Evolutionary conservation across 2,888 invertebrate genomes (phyloP).

Genomic region (Autographa pulchrina): DNA sequence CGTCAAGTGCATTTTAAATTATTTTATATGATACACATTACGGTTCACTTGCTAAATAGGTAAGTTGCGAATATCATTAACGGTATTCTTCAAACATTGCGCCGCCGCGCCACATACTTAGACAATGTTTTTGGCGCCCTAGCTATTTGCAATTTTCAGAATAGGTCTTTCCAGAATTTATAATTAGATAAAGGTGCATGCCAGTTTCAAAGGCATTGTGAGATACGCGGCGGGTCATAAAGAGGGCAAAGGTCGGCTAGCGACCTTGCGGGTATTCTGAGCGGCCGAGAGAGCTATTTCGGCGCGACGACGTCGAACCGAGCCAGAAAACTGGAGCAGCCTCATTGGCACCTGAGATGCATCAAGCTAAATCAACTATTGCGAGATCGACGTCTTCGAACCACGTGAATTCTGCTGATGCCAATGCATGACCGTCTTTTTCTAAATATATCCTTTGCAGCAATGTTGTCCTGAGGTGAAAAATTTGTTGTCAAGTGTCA

Average conservation of each 20-base stretch:
- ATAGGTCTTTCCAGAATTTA: constrained; percentile 54
- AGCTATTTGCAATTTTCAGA: constrained; percentile 36
- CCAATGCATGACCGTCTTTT: constrained; percentile 34
- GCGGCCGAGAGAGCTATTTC: constrained; percentile 80
- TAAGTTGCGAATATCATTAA: constrained; percentile 41
- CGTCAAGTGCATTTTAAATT: constrained; percentile 61
- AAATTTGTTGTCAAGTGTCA: constrained; percentile 35
- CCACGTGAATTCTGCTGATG: constrained; percentile 52
- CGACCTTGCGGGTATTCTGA: constrained; percentile 82
- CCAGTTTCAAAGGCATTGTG: constrained; percentile 65
- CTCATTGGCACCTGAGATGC: constrained; percentile 83
- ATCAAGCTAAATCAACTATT: constrained; percentile 72
- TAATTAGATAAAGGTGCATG: constrained; percentile 62
- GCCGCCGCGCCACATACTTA: constrained; percentile 7
- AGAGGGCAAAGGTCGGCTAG: constrained; percentile 77
- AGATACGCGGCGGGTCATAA: constrained; percentile 72
- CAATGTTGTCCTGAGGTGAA: constrained; percentile 22
- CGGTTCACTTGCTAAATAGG: constrained; percentile 43
- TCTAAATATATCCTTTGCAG: constrained; percentile 30
- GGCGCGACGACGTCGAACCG: constrained; percentile 80
- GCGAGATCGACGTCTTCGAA: constrained; percentile 70
- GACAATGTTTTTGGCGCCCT: constrained; percentile 23
- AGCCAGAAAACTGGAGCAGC: constrained; percentile 79
- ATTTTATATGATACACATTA: constrained; percentile 48
- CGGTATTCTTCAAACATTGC: constrained; percentile 30